These are phyloP conservation scores for Tetropium fuscum DNA, from an alignment of 2,888 invertebrate species.

Conservation along the genomic window DNA sequence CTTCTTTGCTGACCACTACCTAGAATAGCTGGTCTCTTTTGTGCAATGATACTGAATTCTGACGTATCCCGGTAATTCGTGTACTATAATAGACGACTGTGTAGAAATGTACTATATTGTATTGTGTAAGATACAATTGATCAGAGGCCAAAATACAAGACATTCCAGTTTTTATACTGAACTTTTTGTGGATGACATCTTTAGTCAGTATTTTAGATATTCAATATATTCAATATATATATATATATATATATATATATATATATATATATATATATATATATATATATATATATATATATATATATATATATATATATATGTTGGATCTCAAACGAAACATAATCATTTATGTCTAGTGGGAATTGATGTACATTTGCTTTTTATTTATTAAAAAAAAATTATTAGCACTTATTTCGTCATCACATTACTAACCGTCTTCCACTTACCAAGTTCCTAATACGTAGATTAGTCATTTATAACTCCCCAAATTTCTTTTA, in stretches of 20 bases:
- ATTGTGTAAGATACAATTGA: constrained; percentile 20
- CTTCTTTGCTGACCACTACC: constrained; percentile 65
- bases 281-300: too few relatives aligned
- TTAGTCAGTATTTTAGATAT: constrained; percentile 48
- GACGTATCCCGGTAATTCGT: constrained; percentile 18
- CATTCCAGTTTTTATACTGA: constrained; percentile 25
- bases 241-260: too few relatives aligned
- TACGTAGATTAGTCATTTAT: constrained; percentile 37
- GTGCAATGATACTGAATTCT: constrained; percentile 37
- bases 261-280: too few relatives aligned
- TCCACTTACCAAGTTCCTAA: constrained; percentile 61
- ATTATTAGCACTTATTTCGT: constrained; percentile 50
- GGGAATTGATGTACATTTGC: constrained; percentile 33
- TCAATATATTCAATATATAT: too few relatives aligned
- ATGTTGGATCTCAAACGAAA: constrained; percentile 51
- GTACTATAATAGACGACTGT: constrained; percentile 28
- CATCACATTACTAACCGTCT: constrained; percentile 55
- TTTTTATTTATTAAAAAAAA: constrained; percentile 42
- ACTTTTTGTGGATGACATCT: constrained; percentile 40
- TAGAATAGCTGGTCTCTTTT: constrained; percentile 56
- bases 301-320: too few relatives aligned
- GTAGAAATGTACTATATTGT: constrained; percentile 4
- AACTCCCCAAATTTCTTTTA: constrained; percentile 31
- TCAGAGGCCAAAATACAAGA: constrained; percentile 16
- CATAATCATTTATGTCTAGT: constrained; percentile 35